Conservation (phyloP, 2,888 invertebrate species). For the Plutella xylostella region DNA sequence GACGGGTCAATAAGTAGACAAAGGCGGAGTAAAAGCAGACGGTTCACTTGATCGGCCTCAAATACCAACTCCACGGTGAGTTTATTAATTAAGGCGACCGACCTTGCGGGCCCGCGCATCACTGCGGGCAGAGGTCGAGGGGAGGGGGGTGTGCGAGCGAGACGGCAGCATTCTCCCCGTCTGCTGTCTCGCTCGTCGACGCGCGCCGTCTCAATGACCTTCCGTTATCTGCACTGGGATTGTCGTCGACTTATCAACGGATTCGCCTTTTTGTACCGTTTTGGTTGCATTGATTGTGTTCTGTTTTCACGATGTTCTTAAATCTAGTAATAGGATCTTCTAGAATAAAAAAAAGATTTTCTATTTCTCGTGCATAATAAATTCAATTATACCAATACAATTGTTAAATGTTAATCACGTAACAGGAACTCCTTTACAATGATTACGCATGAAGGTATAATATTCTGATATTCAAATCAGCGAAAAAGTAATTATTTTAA, state of each 20-base stretch:
- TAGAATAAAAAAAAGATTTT: too few species aligned
- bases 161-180: slow-evolving; percentile 27
- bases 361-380: not conserved
- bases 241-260: slow-evolving; percentile 31
- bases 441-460: too few species aligned
- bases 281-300: slow-evolving; percentile 6
- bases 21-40: slow-evolving; percentile 62
- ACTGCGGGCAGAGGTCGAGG: slow-evolving; percentile 36
- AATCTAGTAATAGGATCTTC: not conserved
- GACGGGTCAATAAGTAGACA: slow-evolving; percentile 66
- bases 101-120: slow-evolving; percentile 66
- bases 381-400: too few species aligned
- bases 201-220: slow-evolving; percentile 64
- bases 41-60: slow-evolving; percentile 62
- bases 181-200: slow-evolving; percentile 31
- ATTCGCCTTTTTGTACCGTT: slow-evolving; percentile 8
- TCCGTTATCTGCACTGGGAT: slow-evolving; percentile 59
- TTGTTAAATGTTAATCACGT: too few species aligned
- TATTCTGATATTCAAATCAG: too few species aligned
- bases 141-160: slow-evolving; percentile 37
- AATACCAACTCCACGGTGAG: slow-evolving; percentile 63
- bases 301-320: not conserved
- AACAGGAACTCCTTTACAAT: too few species aligned
- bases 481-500: slow-evolving; percentile 41
- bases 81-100: slow-evolving; percentile 70